Base-by-base conservation (phyloP, 2,888 invertebrate species). In the Trichopria drosophilae region DNA sequence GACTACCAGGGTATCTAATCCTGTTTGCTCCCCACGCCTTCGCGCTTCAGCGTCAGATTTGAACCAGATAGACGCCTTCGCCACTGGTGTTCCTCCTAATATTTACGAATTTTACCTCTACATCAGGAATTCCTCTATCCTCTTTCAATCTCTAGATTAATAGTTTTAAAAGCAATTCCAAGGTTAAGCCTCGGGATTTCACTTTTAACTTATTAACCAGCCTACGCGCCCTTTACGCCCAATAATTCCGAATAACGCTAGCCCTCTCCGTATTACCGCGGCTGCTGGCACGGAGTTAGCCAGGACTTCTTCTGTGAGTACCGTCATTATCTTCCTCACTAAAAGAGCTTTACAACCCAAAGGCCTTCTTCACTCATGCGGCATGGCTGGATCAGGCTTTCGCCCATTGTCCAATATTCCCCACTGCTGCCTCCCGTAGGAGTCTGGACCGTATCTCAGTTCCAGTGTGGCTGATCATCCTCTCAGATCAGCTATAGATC, bases 1-100 rank as follows among this genome's bases (percentile, higher is more conserved):
- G 67, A 68, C 67, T 67, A 68, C 65, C 57, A 59, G 66, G 67
- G 66, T 68, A 65, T 68, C 66, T 67, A 67, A 67, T 68, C 66
- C 65, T 62, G 59, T 68, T 69, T 57, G 68, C 63, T 67, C 62
- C 65, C 65, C 66, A 62, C 57, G 64, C 67, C 52, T 67, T 67
- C 66, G 66, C 44, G 39, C 61, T 43, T 63, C 59, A 68, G 61
- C 61, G 67, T 68, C 67, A 68, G 62, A 49, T 29, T 12, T 35
- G n/a, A 46, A 32, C 57, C 55, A 64, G 58, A n/a, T 16, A 49
- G 43, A 47, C 54, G 62, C 67, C 64, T 69, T 63, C 64, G 64
- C 59, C 40, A 59, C 43, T 45, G 66, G 61, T 61, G 54, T 63
- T 66, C 66, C 49, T 55, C 49, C 51, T 32, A 15, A 64, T 66